phyloP scores from a whole-genome alignment of 1,140 invertebrate species.

The Drosophila pseudoobscura region DNA sequence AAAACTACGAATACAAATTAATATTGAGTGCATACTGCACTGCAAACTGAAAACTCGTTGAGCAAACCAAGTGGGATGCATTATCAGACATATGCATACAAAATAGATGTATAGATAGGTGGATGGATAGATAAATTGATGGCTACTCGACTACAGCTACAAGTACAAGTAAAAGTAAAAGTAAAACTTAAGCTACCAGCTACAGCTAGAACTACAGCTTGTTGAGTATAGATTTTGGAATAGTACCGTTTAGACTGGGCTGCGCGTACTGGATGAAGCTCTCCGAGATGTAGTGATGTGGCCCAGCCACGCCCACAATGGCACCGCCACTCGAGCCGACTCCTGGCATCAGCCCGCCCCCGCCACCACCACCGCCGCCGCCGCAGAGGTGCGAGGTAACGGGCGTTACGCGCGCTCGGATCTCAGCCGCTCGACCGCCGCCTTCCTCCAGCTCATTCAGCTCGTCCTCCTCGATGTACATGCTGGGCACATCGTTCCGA shows the following conservation, averaged over 20 bases:
- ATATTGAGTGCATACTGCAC: conserved; percentile 43
- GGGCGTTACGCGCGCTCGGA: conserved; percentile 67
- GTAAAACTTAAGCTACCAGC: background rate
- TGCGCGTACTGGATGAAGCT: conserved; percentile 83
- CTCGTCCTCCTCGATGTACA: conserved; percentile 83
- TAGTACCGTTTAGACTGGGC: conserved; percentile 83
- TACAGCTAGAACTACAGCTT: conserved; percentile 60
- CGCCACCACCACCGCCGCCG: conserved; percentile 19
- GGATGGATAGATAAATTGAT: conserved; percentile 28
- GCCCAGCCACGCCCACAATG: conserved; percentile 68
- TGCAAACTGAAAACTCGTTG: conserved; percentile 47
- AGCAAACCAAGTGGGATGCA: conserved; percentile 53
- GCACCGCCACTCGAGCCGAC: conserved; percentile 39
- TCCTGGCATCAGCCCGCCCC: conserved; percentile 1
- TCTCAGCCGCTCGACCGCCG: conserved; percentile 66
- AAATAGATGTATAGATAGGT: background rate
- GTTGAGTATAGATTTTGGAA: conserved; percentile 83
- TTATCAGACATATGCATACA: conserved; percentile 11
- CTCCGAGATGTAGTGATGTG: conserved; percentile 83
- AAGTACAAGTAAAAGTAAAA: conserved; percentile 17
- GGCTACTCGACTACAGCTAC: conserved; percentile 37
- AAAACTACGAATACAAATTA: conserved; percentile 63
- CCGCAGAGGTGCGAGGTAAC: conserved; percentile 63
- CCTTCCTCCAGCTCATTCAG: conserved; percentile 78
- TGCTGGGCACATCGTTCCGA: conserved; percentile 82